A percentile compares a stretch with the other conserved stretches of the same genome.
Evolutionary conservation across 2,888 invertebrate species (phyloP).

Genomic region (Phyllotreta cruciferae): DNA sequence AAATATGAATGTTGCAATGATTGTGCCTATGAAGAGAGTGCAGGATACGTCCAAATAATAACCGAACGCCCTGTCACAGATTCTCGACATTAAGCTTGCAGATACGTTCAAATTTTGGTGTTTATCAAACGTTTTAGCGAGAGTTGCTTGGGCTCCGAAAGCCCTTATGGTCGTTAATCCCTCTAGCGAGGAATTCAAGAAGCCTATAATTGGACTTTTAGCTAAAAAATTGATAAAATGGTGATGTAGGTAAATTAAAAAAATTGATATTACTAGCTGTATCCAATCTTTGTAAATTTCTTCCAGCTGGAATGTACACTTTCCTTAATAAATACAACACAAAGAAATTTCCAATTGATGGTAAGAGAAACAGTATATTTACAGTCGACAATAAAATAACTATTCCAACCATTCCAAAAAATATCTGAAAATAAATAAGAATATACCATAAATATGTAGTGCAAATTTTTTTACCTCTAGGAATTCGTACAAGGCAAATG

Average conservation of each 20-base stretch:
- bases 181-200: conserved; percentile 54
- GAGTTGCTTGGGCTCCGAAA: conserved; percentile 46
- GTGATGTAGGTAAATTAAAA: neutral
- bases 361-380: conserved; percentile 41
- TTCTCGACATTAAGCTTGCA: conserved; percentile 48
- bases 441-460: conserved; percentile 4
- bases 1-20: conserved; percentile 39
- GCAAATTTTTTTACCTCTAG: conserved; percentile 35
- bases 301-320: conserved; percentile 45
- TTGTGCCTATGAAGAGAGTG: conserved; percentile 41
- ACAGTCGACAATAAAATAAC: conserved; percentile 40
- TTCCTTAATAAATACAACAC: conserved; percentile 38
- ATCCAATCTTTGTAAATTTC: conserved; percentile 45
- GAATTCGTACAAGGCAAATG: conserved; percentile 40
- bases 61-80: conserved; percentile 50
- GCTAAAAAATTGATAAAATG: conserved; percentile 45
- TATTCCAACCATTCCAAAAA: conserved; percentile 40
- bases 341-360: conserved; percentile 32
- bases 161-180: conserved; percentile 55
- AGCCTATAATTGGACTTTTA: conserved; percentile 53
- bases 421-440: conserved; percentile 34
- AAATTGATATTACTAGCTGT: conserved; percentile 39
- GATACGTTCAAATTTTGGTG: conserved; percentile 55
- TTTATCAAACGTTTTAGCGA: conserved; percentile 51
- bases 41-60: conserved; percentile 50